phyloP scores from a whole-genome alignment of 2,888 invertebrate species.

The Drepanosiphum platanoidis region DNA sequence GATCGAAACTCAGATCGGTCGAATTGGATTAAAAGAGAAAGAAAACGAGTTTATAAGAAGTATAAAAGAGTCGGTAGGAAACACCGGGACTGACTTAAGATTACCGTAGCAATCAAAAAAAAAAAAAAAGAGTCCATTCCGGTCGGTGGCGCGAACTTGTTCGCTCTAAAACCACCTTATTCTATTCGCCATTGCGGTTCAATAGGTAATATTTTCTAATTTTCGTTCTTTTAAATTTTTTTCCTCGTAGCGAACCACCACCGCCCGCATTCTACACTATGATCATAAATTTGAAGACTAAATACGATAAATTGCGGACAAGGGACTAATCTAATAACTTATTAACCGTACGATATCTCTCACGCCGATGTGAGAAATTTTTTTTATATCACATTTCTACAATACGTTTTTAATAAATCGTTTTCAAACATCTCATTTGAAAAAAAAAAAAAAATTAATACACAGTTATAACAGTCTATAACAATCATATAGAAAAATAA shows the following conservation, averaged over 20 bases:
- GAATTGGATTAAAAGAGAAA: not conserved
- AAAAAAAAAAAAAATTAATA: too few species aligned
- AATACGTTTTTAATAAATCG: too few species aligned
- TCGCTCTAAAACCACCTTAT: not conserved
- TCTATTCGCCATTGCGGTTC: not conserved
- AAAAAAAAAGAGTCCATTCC: conserved; percentile 9
- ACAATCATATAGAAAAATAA: too few species aligned
- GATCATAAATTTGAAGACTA: not conserved
- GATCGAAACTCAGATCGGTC: not conserved
- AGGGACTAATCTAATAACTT: not conserved
- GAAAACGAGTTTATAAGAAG: not conserved
- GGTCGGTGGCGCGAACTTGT: not conserved
- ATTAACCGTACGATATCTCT: not conserved
- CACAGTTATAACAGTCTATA: too few species aligned
- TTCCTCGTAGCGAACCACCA: not conserved
- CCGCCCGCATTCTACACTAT: not conserved
- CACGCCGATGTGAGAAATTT: not conserved
- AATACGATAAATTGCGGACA: not conserved
- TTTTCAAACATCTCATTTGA: too few species aligned
- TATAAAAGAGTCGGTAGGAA: not conserved
- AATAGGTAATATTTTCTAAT: conserved; percentile 19
- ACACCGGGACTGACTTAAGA: not conserved
- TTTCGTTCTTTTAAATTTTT: not conserved
- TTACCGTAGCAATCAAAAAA: not conserved
- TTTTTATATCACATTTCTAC: too few species aligned